Evolutionary conservation across 2,113 vertebrate species (phyloP).

Genomic region (Myrmecobius fasciatus): DNA sequence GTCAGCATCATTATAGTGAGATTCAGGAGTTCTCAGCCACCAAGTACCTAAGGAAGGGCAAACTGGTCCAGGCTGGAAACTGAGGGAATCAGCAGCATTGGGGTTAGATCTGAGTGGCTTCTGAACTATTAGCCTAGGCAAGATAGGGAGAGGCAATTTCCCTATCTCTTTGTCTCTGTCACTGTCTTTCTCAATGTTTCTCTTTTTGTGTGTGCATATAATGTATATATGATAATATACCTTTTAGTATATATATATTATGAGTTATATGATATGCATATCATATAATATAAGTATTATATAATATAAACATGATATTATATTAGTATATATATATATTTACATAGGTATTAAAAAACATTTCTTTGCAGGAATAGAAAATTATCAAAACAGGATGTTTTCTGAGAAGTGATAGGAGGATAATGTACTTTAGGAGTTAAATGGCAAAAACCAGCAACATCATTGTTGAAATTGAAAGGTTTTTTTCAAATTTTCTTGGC

Average conservation of each 20-base stretch:
- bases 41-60: not conserved
- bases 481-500: constrained; percentile 3
- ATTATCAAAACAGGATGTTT: constrained; percentile 1
- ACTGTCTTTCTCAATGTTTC: not conserved
- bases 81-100: not conserved
- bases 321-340: not conserved
- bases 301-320: not conserved
- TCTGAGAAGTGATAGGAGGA: constrained; percentile 4
- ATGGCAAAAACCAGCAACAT: constrained; percentile 23
- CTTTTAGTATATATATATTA: no score
- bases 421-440: constrained; percentile 20
- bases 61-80: not conserved
- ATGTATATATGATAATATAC: no score
- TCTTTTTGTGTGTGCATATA: not conserved
- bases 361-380: constrained; percentile 10
- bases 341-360: not conserved
- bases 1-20: not conserved
- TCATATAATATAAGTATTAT: not conserved
- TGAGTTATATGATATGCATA: not conserved
- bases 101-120: not conserved
- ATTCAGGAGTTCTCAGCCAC: not conserved
- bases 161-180: not conserved
- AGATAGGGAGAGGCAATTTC: not conserved
- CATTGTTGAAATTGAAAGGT: constrained; percentile 45
- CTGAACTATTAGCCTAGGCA: not conserved